Evolutionary conservation across 2,888 invertebrate genomes (phyloP), one percentile per base, ranked within the genome.

Genomic region (Drosophila koepferae): DNA sequence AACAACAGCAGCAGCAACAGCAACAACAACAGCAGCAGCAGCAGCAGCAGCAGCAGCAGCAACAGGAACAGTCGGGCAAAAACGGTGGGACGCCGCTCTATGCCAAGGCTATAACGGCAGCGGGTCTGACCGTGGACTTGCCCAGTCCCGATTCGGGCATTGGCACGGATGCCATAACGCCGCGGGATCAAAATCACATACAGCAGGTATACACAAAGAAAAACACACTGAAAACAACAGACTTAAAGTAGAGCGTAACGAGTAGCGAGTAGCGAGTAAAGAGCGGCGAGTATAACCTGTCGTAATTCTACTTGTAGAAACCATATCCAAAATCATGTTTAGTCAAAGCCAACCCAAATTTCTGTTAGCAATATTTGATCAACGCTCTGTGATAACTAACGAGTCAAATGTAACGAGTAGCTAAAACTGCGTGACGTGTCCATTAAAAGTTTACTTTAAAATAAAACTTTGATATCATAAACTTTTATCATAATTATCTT

Each of bases 101-200:
- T 76, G 91, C 93, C 49, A 93, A 93, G 90, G 90, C 93, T 63
- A 92, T 97, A 91, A 95, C 95, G 81, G 96, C 96, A 69, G 96
- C 96, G 78, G 97, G 97, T 49, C 95, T 98, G 84, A 97, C 98
- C 60, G 98, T 98, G 91, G 98, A 98, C 94, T 95, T 99, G 92
- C 98, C 98, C 36, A 98, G 98, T 87, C 98, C 98, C 36, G 99
- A 99, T 94, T 97, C 97, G 92, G 99, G 99, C 79, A 98, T 99
- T 92, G 98, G 98, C 78, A 97, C 98, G 44, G 97, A 98, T 92
- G 97, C 98, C 85, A 97, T 98, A 92, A 98, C 98, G 72, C 98
- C 98, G 77, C 94, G 97, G 91, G 97, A 97, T 94, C 97, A 97
- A 94, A 96, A 97, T 92, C 96, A 97, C 92, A 95, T 97, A 90